A percentile compares a stretch with the other conserved stretches of the same genome.
These are phyloP conservation scores for Norana najaformis DNA, from an alignment of 2,888 invertebrate species.

Conservation along the genomic window DNA sequence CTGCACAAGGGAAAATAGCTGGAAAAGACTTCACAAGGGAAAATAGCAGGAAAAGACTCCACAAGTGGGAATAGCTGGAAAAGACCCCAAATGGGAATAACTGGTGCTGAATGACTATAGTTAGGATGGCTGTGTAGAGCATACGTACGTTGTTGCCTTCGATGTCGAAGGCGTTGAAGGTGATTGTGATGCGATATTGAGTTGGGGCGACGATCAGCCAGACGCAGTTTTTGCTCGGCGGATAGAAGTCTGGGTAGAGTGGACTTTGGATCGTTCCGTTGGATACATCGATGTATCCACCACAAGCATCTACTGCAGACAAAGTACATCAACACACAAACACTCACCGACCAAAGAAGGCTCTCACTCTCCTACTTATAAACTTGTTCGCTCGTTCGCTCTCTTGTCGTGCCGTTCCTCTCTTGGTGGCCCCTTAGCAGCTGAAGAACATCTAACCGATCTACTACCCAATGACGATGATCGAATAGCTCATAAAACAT, in stretches of 20 bases:
- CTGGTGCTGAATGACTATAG: neutral
- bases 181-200: slow-evolving; percentile 89
- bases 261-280: slow-evolving; percentile 95
- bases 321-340: neutral
- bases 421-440: neutral
- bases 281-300: slow-evolving; percentile 79
- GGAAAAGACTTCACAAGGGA: neutral
- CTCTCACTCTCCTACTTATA: neutral
- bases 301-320: slow-evolving; percentile 83
- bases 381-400: neutral
- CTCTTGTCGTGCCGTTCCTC: neutral
- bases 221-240: slow-evolving; percentile 90
- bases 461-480: neutral
- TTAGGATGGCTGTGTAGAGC: neutral
- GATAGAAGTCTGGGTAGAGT: slow-evolving; percentile 92
- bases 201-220: slow-evolving; percentile 96
- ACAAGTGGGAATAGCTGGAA: neutral
- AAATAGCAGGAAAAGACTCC: neutral
- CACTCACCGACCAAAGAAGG: neutral
- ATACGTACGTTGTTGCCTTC: slow-evolving; percentile 71
- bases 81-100: neutral
- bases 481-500: no score
- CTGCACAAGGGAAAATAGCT: no score
- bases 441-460: neutral
- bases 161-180: slow-evolving; percentile 95